Evolutionary conservation across 2,888 invertebrate species (phyloP).

Genomic region (Trachelus tabidus): DNA sequence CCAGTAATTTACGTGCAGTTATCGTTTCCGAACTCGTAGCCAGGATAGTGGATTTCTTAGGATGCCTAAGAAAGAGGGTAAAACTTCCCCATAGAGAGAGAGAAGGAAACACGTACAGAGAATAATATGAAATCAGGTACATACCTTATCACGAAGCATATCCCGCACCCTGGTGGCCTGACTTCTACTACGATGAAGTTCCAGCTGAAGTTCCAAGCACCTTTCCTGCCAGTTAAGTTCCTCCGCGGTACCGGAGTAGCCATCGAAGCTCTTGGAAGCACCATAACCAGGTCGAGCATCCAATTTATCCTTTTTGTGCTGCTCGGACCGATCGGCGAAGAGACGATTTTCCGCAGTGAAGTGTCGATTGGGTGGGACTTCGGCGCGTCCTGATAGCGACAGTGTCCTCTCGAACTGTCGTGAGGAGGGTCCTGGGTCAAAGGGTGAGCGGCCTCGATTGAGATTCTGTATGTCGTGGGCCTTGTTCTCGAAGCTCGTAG

Average conservation of each 20-base stretch:
- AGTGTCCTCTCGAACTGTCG: constrained; percentile 47
- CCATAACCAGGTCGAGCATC: constrained; percentile 47
- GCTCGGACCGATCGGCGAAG: constrained; percentile 14
- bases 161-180: constrained; percentile 89
- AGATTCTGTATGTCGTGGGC: constrained; percentile 31
- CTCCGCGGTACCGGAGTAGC: constrained; percentile 55
- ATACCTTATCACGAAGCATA: constrained; percentile 91
- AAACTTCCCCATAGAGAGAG: not conserved
- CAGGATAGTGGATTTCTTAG: not conserved
- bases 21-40: not conserved
- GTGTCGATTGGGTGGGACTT: constrained; percentile 6
- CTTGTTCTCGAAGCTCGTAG: constrained; percentile 43
- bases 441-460: constrained; percentile 36
- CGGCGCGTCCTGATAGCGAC: constrained; percentile 40
- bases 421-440: constrained; percentile 42
- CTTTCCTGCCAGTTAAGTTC: constrained; percentile 89
- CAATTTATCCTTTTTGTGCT: constrained; percentile 64
- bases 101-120: not conserved
- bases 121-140: constrained; percentile 37
- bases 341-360: constrained; percentile 12
- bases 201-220: constrained; percentile 86
- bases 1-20: not conserved
- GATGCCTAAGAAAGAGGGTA: not conserved
- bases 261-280: constrained; percentile 59
- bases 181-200: constrained; percentile 85